A percentile compares a stretch with the other conserved stretches of the same genome.
These are phyloP conservation scores for Tachycineta bicolor DNA, from an alignment of 2,113 vertebrate genomes.

Conservation along the genomic window DNA sequence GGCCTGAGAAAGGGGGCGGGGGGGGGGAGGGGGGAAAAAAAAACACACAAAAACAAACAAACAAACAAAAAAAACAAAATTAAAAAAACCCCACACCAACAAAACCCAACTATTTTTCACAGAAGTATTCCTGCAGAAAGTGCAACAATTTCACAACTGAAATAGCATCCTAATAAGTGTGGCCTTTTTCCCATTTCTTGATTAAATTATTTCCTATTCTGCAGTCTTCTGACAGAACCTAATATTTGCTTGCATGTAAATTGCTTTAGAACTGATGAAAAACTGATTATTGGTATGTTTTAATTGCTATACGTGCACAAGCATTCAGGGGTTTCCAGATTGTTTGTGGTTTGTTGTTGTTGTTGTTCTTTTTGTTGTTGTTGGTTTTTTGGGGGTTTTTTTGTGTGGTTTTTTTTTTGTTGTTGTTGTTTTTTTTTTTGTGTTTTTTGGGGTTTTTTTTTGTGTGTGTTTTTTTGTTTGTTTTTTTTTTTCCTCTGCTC, in stretches of 20 bases:
- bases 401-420: no score
- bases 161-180: background rate
- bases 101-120: background rate
- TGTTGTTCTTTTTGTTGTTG: no score
- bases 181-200: background rate
- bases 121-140: background rate
- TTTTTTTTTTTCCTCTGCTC: rapidly evolving
- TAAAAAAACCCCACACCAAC: no score
- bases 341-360: no score
- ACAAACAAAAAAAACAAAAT: no score
- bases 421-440: background rate
- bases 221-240: background rate
- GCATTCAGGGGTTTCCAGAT: rapidly evolving
- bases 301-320: background rate
- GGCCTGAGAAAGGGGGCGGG: background rate
- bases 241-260: background rate
- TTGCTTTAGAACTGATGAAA: background rate
- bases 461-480: no score
- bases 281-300: background rate
- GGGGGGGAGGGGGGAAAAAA: no score
- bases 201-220: background rate
- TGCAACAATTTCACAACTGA: background rate
- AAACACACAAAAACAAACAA: no score
- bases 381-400: no score
- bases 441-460: no score